phyloP scores from a whole-genome alignment of 2,797 vertebrate genomes.

The Enoplosus armatus region DNA sequence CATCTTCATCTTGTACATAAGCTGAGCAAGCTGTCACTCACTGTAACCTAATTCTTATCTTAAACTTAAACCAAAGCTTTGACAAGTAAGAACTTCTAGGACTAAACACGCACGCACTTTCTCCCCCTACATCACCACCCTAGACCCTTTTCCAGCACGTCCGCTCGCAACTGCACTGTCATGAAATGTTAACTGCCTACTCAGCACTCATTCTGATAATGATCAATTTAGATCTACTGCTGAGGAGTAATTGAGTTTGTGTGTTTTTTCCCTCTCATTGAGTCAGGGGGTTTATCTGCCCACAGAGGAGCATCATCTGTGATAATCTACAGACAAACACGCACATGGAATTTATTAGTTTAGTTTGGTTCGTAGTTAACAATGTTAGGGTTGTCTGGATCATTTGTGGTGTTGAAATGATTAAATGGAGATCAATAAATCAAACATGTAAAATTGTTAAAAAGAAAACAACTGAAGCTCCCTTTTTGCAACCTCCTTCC shows the following conservation, averaged over 20 bases:
- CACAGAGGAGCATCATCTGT: conserved; percentile 34
- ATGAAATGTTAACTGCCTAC: conserved; percentile 69
- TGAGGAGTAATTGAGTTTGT: conserved; percentile 68
- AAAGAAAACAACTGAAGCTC: not conserved
- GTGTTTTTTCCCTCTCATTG: conserved; percentile 43
- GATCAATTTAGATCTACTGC: conserved; percentile 75
- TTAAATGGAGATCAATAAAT: conserved; percentile 12
- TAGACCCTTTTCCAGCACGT: conserved; percentile 42
- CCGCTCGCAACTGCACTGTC: conserved; percentile 64
- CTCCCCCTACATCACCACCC: conserved; percentile 6
- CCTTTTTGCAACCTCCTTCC: not conserved
- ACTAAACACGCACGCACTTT: conserved; percentile 3
- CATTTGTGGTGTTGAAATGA: conserved; percentile 8
- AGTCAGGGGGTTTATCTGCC: conserved; percentile 48
- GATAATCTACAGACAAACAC: conserved; percentile 32
- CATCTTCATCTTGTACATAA: not conserved
- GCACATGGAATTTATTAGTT: conserved; percentile 31
- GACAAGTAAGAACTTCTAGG: not conserved
- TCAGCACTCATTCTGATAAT: conserved; percentile 77
- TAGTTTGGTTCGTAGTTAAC: conserved; percentile 38
- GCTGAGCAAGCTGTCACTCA: not conserved
- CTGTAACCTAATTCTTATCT: not conserved
- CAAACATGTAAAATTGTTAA: not conserved
- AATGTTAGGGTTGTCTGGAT: not conserved
- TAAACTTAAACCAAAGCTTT: conserved; percentile 16